These are phyloP conservation scores for Vireo griseus DNA, from an alignment of 2,797 vertebrate genomes.

Conservation along the genomic window DNA sequence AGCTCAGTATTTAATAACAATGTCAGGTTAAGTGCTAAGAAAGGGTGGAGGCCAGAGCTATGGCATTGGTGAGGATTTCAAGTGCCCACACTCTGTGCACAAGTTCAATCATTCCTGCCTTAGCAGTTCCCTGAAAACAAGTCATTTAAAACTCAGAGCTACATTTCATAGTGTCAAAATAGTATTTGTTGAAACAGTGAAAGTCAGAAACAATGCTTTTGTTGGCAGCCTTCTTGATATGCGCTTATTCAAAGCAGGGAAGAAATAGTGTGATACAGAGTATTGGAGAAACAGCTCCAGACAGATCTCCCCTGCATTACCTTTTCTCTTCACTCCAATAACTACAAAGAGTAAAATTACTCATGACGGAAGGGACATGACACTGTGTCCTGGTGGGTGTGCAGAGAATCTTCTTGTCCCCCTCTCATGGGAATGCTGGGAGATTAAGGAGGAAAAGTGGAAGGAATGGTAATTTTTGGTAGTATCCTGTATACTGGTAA, in stretches of 20 bases:
- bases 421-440: not conserved
- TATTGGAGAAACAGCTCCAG: not conserved
- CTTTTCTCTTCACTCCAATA: conserved; percentile 14
- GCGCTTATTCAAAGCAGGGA: not conserved
- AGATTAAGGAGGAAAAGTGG: not conserved
- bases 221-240: not conserved
- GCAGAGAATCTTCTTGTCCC: not conserved
- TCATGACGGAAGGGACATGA: not conserved
- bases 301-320: not conserved
- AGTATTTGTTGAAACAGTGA: conserved; percentile 9
- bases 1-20: not conserved
- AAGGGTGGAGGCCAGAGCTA: not conserved
- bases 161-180: not conserved
- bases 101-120: not conserved
- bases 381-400: not conserved
- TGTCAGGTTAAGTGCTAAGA: not conserved
- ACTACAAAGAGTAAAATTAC: not conserved
- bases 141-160: not conserved
- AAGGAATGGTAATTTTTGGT: not conserved
- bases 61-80: not conserved
- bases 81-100: not conserved
- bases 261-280: not conserved
- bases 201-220: conserved; percentile 22
- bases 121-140: not conserved
- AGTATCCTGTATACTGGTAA: not conserved